phyloP scores from a whole-genome alignment of 2,113 vertebrate species.

The Aldabrachelys gigantea region DNA sequence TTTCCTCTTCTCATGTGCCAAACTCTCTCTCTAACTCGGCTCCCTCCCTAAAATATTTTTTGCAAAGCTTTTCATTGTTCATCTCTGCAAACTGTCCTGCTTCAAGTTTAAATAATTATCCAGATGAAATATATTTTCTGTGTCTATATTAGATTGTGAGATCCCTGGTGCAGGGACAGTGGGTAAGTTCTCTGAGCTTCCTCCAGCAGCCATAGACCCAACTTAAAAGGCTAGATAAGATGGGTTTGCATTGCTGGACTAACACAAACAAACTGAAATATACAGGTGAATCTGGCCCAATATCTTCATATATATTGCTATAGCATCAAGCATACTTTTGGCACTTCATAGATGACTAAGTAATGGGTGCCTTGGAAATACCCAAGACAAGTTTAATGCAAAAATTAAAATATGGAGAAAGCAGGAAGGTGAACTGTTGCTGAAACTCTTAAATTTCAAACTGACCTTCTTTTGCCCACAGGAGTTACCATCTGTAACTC shows the following conservation, averaged over 20 bases:
- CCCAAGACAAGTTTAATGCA: slow-evolving; percentile 57
- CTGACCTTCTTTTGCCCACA: slow-evolving; percentile 54
- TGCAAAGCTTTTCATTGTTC: not conserved
- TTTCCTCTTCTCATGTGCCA: not conserved
- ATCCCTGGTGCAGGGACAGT: not conserved
- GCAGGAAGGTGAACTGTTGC: slow-evolving; percentile 65
- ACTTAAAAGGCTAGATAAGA: not conserved
- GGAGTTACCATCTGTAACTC: slow-evolving; percentile 65
- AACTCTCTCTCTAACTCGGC: not conserved
- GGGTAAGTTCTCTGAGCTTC: not conserved
- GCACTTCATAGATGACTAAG: slow-evolving; percentile 39
- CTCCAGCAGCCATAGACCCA: not conserved
- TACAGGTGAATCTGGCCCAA: not conserved
- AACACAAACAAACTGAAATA: not conserved
- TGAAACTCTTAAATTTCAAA: slow-evolving; percentile 71
- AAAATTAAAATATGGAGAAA: slow-evolving; percentile 56
- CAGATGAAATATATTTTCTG: not conserved
- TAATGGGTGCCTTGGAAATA: slow-evolving; percentile 39
- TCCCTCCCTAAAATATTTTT: not conserved
- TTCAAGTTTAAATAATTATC: not conserved
- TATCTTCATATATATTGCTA: rapidly evolving
- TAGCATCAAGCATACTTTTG: not conserved
- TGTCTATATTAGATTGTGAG: not conserved
- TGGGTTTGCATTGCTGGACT: not conserved
- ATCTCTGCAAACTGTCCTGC: not conserved